Conservation (phyloP, 2,888 invertebrate genomes). For the Drosophila fulvimacula region DNA sequence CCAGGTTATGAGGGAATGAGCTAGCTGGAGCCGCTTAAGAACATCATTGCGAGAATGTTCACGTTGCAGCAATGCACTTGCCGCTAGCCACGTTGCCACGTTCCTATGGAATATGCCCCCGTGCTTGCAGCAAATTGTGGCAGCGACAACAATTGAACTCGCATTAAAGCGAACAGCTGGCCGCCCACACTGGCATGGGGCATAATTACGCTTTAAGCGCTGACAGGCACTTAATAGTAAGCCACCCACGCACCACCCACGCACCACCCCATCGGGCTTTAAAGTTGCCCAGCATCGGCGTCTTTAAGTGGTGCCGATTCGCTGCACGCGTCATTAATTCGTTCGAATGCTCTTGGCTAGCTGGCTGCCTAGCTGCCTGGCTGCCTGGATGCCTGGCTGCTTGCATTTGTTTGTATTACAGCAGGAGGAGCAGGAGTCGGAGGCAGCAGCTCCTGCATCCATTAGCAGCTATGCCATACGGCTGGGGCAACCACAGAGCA, state of each 20-base stretch:
- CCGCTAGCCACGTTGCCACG: neutral
- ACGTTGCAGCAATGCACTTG: neutral
- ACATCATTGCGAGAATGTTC: neutral
- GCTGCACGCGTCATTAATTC: conserved; percentile 69
- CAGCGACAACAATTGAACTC: conserved; percentile 40
- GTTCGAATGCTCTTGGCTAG: conserved; percentile 56
- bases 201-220: conserved; percentile 67
- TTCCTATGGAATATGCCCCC: neutral
- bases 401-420: conserved; percentile 29
- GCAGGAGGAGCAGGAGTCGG: conserved; percentile 9
- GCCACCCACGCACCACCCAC: too few species aligned
- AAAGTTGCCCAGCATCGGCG: conserved; percentile 33
- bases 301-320: conserved; percentile 57
- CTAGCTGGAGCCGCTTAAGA: neutral
- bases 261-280: conserved; percentile 20
- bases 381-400: conserved; percentile 14
- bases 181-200: neutral
- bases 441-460: conserved; percentile 40
- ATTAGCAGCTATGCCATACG: conserved; percentile 54
- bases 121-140: conserved; percentile 18
- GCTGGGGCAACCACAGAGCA: conserved; percentile 54
- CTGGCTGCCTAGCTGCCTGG: conserved; percentile 4
- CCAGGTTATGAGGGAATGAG: neutral
- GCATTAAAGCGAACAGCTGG: conserved; percentile 19
- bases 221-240: conserved; percentile 57